phyloP scores from a whole-genome alignment of 2,797 vertebrate genomes.

The Dipus sagitta region DNA sequence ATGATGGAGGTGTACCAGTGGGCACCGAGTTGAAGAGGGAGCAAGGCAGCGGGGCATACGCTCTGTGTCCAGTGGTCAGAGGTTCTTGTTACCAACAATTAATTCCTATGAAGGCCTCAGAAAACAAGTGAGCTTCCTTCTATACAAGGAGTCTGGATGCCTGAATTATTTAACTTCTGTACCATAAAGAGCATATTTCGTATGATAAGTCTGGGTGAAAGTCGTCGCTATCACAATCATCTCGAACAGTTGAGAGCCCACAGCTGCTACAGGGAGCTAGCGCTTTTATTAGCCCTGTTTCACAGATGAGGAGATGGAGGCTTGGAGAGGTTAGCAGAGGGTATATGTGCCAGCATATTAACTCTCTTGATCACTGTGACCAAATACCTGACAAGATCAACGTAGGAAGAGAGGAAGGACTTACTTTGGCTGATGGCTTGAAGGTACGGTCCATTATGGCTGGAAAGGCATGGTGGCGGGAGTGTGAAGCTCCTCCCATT shows the following conservation, averaged over 20 bases:
- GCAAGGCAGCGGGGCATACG: not conserved
- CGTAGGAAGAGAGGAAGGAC: not conserved
- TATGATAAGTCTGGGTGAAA: not conserved
- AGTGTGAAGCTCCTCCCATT: too few relatives aligned
- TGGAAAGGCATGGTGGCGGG: not conserved
- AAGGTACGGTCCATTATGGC: not conserved
- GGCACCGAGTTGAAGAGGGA: not conserved
- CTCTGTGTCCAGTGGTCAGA: not conserved
- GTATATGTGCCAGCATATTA: not conserved
- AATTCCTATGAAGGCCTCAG: not conserved
- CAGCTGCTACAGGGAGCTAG: not conserved
- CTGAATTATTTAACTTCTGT: not conserved
- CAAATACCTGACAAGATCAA: not conserved
- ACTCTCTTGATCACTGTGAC: not conserved
- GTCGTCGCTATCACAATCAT: not conserved
- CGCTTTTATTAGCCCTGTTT: not conserved
- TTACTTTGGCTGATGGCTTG: not conserved
- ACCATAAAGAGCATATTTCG: not conserved
- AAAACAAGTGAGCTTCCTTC: not conserved
- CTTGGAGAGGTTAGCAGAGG: not conserved
- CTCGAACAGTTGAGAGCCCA: not conserved
- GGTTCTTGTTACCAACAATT: constrained; percentile 18
- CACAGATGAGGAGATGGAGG: not conserved
- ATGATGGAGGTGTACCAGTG: not conserved
- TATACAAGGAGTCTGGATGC: not conserved